Base-by-base conservation (phyloP, 2,797 vertebrate genomes). In the Valencia hispanica region DNA sequence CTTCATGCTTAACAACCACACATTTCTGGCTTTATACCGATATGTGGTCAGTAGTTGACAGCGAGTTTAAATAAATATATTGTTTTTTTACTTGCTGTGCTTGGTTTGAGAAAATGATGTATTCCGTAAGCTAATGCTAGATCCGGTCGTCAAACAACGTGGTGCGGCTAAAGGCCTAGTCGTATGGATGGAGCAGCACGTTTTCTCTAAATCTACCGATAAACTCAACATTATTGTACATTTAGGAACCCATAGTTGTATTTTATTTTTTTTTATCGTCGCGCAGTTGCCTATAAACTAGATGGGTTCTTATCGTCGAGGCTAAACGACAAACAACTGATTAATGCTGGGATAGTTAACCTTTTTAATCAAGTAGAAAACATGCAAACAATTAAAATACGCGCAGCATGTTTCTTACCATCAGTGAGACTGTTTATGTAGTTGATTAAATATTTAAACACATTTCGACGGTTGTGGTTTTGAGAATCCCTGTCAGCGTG, bases 111-210 rank as follows among this genome's bases (percentile, higher is more conserved):
- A 30, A 51, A 22, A 4, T 39, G 39, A 3, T 11, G 2, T 34
- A 7, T 8, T 25, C 0, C 7, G 86, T 74, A 90, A 79, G 89
- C 91, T 93, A 92, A 81, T 17, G 77, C 32, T 87, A 84, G 77
- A 68, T 47, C 1, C 2, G 45, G 3, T 8, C 57, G 0, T 1
- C 4, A 27, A 39, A 75, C 86, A 92, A 92, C 91, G 92, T 92
- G 93, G 87, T 86, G 22, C 8, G 5, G 32, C 27, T 68, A 81
- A n/a, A 74, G 93, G 92, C 91, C 93, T 90, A 2, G 55, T 74
- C 25, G 34, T 73, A 11, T 1, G 27, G 15, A 2, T 74, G 3
- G 0, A 0, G 1, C 34, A 17, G 11, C 3, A 17, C 36, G 7
- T 45, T 61, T 63, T 59, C 1, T 9, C 6, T 7, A 25, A 0